Percentiles rank a stretch among this genome's conserved stretches.
Evolutionary conservation across 2,797 vertebrate species (phyloP).

Genomic region (Poliocrania exsul): DNA sequence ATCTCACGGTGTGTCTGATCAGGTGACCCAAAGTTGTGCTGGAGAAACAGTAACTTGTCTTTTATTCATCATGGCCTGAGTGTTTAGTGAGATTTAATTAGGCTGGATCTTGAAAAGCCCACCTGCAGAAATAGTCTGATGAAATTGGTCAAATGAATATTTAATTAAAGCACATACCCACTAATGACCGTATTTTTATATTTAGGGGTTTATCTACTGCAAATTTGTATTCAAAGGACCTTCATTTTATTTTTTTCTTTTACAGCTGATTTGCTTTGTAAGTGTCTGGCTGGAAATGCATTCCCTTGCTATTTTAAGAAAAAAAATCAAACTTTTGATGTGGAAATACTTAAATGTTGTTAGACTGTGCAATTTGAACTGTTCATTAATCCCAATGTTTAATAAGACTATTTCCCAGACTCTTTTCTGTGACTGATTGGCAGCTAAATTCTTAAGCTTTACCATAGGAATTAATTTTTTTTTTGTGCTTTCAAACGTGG

Average conservation of each 20-base stretch:
- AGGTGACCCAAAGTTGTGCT: background rate
- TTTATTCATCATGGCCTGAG: background rate
- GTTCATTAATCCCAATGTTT: background rate
- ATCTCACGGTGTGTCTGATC: background rate
- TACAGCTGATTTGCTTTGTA: background rate
- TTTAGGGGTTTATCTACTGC: background rate
- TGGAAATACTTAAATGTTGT: slow-evolving; percentile 15
- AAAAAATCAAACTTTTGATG: background rate
- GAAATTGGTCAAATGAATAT: background rate
- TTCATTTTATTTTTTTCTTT: background rate
- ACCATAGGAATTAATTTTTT: background rate
- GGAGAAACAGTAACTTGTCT: background rate
- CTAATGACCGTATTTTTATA: background rate
- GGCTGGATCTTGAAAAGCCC: background rate
- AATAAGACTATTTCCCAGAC: background rate
- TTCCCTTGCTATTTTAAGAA: background rate
- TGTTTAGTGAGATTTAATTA: background rate
- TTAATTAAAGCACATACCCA: background rate
- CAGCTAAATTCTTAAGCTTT: background rate
- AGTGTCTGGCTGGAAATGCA: background rate
- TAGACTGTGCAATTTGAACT: background rate
- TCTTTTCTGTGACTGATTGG: background rate
- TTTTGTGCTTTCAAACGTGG: background rate
- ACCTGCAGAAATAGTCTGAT: background rate
- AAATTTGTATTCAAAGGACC: background rate